A percentile compares a stretch with the other conserved stretches of the same genome.
Evolutionary conservation across 2,797 vertebrate species (phyloP).

Genomic region (Enteromius mattozi): DNA sequence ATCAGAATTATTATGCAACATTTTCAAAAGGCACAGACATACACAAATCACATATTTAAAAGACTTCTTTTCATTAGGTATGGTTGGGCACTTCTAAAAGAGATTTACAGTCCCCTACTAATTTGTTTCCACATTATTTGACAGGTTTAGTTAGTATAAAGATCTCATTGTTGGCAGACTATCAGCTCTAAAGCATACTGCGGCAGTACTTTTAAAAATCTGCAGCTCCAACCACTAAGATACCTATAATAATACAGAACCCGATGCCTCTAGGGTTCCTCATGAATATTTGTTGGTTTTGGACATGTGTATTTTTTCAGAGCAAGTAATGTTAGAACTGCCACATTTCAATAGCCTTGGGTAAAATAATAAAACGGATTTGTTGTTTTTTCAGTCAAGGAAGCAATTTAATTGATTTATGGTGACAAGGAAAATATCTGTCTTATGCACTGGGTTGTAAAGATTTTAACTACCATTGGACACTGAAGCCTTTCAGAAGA

Average conservation of each 20-base stretch:
- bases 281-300: constrained; percentile 50
- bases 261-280: background rate
- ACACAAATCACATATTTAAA: constrained; percentile 12
- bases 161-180: constrained; percentile 35
- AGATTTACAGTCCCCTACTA: constrained; percentile 12
- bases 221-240: constrained; percentile 22
- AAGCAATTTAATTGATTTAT: constrained; percentile 56
- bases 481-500: constrained; percentile 38
- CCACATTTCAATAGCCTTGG: constrained; percentile 48
- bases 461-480: constrained; percentile 49
- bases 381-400: constrained; percentile 51
- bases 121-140: constrained; percentile 24
- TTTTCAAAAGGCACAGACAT: constrained; percentile 8
- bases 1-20: constrained; percentile 2
- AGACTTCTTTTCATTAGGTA: constrained; percentile 13
- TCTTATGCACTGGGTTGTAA: constrained; percentile 42
- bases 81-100: background rate
- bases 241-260: constrained; percentile 46
- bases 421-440: constrained; percentile 50
- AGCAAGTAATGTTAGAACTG: constrained; percentile 32
- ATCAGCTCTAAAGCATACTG: constrained; percentile 9
- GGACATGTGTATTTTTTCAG: constrained; percentile 45
- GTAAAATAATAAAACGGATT: constrained; percentile 49
- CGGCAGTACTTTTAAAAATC: constrained; percentile 15
- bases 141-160: constrained; percentile 36